Conservation (phyloP, 2,888 invertebrate genomes). For the Schizotus pectinicornis region DNA sequence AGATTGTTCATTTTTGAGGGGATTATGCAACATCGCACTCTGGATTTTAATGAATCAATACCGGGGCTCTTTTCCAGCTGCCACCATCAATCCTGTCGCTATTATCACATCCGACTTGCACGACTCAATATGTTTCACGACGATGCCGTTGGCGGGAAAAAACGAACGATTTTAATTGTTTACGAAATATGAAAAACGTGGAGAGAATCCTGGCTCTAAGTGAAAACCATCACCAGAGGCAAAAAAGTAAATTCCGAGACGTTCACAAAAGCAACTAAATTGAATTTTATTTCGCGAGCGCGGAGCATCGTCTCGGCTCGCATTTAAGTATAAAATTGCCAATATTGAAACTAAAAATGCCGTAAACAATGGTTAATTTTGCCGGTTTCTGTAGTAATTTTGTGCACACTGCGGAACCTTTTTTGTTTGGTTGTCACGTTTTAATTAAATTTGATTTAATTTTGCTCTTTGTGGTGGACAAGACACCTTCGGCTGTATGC, state of each 20-base stretch:
- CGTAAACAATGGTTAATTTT: conserved; percentile 26
- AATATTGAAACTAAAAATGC: conserved; percentile 28
- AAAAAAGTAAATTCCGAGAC: conserved; percentile 27
- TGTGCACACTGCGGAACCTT: background rate
- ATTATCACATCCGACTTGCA: background rate
- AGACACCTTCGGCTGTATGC: too few relatives aligned
- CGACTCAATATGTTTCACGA: background rate
- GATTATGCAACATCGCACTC: conserved; percentile 12
- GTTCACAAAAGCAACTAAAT: conserved; percentile 31
- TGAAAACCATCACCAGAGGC: conserved; percentile 17
- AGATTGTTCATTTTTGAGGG: conserved; percentile 21
- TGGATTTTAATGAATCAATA: conserved; percentile 15
- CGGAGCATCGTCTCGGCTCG: conserved; percentile 20
- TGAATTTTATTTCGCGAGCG: conserved; percentile 28
- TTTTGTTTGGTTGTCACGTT: too few relatives aligned
- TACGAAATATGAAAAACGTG: conserved; percentile 29
- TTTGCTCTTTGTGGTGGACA: too few relatives aligned
- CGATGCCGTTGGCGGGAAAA: conserved; percentile 3
- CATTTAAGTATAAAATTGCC: conserved; percentile 29
- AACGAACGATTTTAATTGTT: conserved; percentile 24
- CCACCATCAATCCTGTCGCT: background rate
- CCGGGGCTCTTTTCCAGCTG: background rate
- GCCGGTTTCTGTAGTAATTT: conserved; percentile 2
- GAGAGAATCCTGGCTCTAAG: conserved; percentile 26
- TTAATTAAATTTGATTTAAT: too few relatives aligned